Evolutionary conservation across 1,140 invertebrate species (phyloP).

Genomic region (Coenobita brevimanus): DNA sequence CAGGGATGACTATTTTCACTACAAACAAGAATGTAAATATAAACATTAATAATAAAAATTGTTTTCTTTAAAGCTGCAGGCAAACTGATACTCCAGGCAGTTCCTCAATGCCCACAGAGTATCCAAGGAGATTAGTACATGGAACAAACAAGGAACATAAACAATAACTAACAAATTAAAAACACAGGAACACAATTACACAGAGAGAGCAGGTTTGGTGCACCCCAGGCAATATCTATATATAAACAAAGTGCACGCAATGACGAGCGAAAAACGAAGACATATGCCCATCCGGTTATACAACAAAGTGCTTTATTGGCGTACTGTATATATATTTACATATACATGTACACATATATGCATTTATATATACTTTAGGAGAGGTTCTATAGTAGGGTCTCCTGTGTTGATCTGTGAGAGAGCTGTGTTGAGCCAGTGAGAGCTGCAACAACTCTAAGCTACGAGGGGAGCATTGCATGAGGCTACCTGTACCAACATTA

Average conservation of each 20-base stretch:
- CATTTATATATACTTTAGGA: too few species aligned
- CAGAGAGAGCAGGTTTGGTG: conserved; percentile 36
- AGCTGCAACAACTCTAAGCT: too few species aligned
- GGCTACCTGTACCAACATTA: too few species aligned
- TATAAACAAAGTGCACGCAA: too few species aligned
- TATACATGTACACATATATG: too few species aligned
- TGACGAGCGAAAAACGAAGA: too few species aligned
- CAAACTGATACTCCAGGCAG: conserved; percentile 31
- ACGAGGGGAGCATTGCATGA: too few species aligned
- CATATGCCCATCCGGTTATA: conserved; percentile 27
- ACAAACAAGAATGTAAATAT: conserved; percentile 61
- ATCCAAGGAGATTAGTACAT: conserved; percentile 51
- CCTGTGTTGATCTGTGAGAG: too few species aligned
- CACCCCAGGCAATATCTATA: too few species aligned
- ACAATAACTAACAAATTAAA: conserved; percentile 36
- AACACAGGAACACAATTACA: conserved; percentile 49
- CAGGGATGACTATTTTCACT: conserved; percentile 45
- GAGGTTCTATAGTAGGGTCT: too few species aligned
- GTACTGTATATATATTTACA: too few species aligned
- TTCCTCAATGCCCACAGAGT: conserved; percentile 26
- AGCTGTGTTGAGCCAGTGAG: too few species aligned
- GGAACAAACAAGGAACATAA: conserved; percentile 34
- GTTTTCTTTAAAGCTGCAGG: conserved; percentile 49
- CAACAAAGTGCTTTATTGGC: conserved; percentile 19
- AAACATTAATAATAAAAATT: conserved; percentile 53